Evolutionary conservation across 2,113 vertebrate species (phyloP), one percentile per base, ranked within the genome.

Genomic region (Eclectus roratus): DNA sequence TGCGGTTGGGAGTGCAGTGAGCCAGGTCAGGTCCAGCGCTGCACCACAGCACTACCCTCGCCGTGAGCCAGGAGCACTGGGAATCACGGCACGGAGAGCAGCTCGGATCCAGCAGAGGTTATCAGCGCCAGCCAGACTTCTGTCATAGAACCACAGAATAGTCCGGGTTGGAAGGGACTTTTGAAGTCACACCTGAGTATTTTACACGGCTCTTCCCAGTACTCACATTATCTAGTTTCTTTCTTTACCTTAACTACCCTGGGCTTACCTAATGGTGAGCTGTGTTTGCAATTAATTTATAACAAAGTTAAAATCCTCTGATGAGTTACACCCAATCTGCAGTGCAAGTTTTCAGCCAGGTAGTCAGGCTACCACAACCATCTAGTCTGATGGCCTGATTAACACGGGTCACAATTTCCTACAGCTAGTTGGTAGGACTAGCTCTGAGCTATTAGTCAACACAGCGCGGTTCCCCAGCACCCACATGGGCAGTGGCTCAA

Each of bases 21-120:
- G 94, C 94, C 82, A 24, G 96, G 74, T 56, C 91, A 73, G 94
- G 58, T 39, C 79, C 91, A 79, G 89, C 8, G 4, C 88, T 28
- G 95, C 71, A n/a, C 64, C 64, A 13, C 18, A 55, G 80, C 76
- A 13, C 28, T 29, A 1, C 21, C 79, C 74, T 39, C 5, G 7
- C 82, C 71, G 1, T 10, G 16, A 76, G 89, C 77, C 81, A 39
- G 73, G 7, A 71, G 74, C 1, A 10, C 85, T 50, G 85, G 60
- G 63, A 85, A 35, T 7, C 20, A 2, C 2, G 43, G 82, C 85
- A 64, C 49, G 5, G 11, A 35, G 39, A 35, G 29, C 1, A 61
- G 92, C 71, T 85, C 53, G 6, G 2, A 50, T 10, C 61, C 92
- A 39, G 39, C 69, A 43, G 5, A 3, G 65, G 12, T 46, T 9